Conservation (phyloP, 2,888 invertebrate species). For the Eurois occulta region DNA sequence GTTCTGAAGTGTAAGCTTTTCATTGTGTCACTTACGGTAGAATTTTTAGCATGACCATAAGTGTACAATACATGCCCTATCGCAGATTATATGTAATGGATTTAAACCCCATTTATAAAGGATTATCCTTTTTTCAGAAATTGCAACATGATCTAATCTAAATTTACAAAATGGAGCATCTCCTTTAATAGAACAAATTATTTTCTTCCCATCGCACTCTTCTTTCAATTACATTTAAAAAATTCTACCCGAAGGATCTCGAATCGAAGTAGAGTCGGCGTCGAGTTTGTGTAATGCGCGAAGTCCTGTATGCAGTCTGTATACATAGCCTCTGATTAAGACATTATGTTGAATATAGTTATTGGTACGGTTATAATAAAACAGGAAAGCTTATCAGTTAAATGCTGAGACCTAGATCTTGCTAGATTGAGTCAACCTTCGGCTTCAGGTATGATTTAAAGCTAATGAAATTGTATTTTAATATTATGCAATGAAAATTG, state of each 20-base stretch:
- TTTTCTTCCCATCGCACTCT: slow-evolving; percentile 82
- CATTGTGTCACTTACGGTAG: background rate
- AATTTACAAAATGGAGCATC: slow-evolving; percentile 91
- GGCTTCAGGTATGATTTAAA: background rate
- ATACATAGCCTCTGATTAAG: slow-evolving; percentile 27
- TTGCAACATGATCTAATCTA: slow-evolving; percentile 91
- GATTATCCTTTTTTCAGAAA: slow-evolving; percentile 91
- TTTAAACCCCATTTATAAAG: slow-evolving; percentile 93
- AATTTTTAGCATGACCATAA: background rate
- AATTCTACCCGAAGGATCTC: background rate
- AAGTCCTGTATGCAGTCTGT: slow-evolving; percentile 10
- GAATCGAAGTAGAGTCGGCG: background rate
- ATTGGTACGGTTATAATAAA: slow-evolving; percentile 31
- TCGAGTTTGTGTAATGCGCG: background rate
- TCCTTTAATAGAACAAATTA: slow-evolving; percentile 92
- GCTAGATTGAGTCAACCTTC: slow-evolving; percentile 10
- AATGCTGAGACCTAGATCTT: slow-evolving; percentile 46
- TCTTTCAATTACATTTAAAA: background rate
- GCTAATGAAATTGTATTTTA: slow-evolving; percentile 15
- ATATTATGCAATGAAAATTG: slow-evolving; percentile 5
- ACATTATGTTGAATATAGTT: slow-evolving; percentile 33
- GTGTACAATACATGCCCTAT: slow-evolving; percentile 73
- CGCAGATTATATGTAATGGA: slow-evolving; percentile 90
- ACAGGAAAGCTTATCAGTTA: slow-evolving; percentile 42
- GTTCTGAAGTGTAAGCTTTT: background rate